Conservation (phyloP, 2,888 invertebrate species). For the Capitulum mitella region DNA sequence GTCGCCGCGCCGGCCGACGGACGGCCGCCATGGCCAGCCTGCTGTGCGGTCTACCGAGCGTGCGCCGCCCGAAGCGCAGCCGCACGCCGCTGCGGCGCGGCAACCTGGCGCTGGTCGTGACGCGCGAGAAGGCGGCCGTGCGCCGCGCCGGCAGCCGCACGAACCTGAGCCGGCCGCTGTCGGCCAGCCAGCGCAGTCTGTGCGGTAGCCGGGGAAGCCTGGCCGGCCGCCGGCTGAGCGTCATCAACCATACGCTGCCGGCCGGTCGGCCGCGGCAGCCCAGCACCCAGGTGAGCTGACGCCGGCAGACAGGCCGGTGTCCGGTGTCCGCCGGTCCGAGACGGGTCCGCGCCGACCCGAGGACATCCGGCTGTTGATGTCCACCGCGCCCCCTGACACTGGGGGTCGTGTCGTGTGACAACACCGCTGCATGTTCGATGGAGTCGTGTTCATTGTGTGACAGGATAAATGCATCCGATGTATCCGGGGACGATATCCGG, state of each 20-base stretch:
- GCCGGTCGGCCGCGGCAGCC: not conserved
- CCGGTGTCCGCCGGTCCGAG: too few relatives aligned
- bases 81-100: not conserved
- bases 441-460: too few relatives aligned
- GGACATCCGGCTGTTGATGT: too few relatives aligned
- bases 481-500: too few relatives aligned
- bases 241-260: slow-evolving; percentile 18
- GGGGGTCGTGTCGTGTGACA: too few relatives aligned
- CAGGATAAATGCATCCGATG: too few relatives aligned
- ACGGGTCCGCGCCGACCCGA: too few relatives aligned
- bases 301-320: not conserved
- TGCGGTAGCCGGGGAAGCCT: not conserved
- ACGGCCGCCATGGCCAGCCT: not conserved
- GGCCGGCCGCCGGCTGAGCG: not conserved
- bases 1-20: not conserved
- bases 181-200: not conserved
- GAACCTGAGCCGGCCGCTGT: not conserved
- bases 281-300: not conserved
- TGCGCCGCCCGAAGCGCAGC: not conserved
- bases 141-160: not conserved
- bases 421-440: too few relatives aligned
- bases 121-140: not conserved
- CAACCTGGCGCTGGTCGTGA: not conserved
- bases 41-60: not conserved
- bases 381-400: too few relatives aligned